Evolutionary conservation across 2,113 vertebrate genomes (phyloP).

Genomic region (Catharus bicknelli): DNA sequence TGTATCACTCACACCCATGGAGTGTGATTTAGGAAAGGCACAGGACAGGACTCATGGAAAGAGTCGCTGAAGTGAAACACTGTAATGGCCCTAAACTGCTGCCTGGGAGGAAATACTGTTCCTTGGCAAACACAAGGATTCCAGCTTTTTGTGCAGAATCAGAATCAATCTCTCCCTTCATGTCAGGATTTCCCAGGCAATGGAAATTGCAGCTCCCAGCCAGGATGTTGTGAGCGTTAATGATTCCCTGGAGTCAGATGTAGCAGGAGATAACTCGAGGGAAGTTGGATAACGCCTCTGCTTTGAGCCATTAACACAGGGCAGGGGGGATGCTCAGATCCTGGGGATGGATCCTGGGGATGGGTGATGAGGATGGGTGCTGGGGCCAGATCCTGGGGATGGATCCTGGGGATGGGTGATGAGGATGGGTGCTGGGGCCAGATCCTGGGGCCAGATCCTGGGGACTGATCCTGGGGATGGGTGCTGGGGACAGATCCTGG

Average conservation of each 20-base stretch:
- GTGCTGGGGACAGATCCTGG: background rate
- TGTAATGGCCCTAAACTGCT: background rate
- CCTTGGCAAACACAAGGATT: background rate
- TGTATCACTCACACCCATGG: fast-evolving
- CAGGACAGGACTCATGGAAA: background rate
- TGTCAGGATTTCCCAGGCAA: background rate
- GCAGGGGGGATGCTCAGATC: background rate
- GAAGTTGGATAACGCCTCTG: background rate
- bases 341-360: background rate
- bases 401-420: background rate
- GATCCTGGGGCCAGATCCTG: background rate
- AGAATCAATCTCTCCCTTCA: background rate
- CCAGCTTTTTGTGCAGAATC: background rate
- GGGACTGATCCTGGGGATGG: background rate
- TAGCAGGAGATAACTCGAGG: background rate
- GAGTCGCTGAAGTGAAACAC: background rate
- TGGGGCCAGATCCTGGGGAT: background rate
- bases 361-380: background rate
- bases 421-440: background rate
- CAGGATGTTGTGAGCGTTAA: background rate
- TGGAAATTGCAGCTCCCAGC: background rate
- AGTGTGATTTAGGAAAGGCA: background rate
- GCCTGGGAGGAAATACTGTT: background rate
- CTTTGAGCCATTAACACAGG: fast-evolving
- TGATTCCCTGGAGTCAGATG: background rate